Conservation (phyloP, 2,888 invertebrate species). For the Stomorhina lunata region DNA sequence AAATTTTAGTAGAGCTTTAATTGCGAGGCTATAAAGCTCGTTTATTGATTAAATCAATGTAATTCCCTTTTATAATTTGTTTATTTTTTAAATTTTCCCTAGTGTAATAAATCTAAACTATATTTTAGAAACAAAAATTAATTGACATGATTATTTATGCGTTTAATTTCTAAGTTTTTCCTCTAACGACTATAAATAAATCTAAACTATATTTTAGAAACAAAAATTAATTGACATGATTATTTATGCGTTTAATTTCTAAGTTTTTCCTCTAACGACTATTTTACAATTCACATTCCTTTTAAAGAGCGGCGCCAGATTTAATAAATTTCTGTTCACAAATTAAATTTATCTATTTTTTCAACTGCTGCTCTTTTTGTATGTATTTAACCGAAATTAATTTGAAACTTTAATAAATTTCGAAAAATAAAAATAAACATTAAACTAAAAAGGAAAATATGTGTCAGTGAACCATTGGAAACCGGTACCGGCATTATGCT, state of each 20-base stretch:
- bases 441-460: slow-evolving; percentile 34
- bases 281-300: slow-evolving; percentile 2
- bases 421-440: slow-evolving; percentile 8
- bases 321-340: slow-evolving; percentile 51
- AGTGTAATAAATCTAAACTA: neutral
- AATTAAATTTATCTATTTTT: slow-evolving; percentile 43
- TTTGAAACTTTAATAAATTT: slow-evolving; percentile 34
- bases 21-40: too few relatives aligned
- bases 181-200: neutral
- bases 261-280: neutral
- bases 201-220: neutral
- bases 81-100: too few relatives aligned
- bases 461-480: slow-evolving; percentile 61
- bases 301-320: slow-evolving; percentile 55
- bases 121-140: neutral
- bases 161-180: too few relatives aligned
- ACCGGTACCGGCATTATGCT: slow-evolving; percentile 58
- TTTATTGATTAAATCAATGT: too few relatives aligned
- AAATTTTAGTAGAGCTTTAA: too few relatives aligned
- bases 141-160: slow-evolving; percentile 20
- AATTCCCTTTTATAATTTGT: too few relatives aligned
- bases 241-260: slow-evolving; percentile 21
- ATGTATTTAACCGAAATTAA: slow-evolving; percentile 48
- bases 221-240: neutral
- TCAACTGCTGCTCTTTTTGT: slow-evolving; percentile 19